These are phyloP conservation scores for Streptopelia turtur DNA, from an alignment of 2,797 vertebrate genomes.

Conservation along the genomic window DNA sequence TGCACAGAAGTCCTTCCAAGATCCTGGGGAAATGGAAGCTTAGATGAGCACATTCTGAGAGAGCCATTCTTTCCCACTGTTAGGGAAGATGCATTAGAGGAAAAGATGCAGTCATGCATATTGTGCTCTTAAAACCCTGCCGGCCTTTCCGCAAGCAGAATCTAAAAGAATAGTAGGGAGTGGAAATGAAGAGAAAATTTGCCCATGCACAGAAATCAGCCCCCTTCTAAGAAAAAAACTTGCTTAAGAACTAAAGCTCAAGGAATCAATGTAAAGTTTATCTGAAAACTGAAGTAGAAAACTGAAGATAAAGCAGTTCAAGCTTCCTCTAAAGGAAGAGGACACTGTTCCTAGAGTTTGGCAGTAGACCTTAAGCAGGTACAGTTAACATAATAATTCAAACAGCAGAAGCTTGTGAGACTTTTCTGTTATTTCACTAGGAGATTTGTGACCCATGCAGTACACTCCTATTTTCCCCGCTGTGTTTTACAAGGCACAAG, in stretches of 20 bases:
- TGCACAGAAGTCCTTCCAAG: conserved; percentile 55
- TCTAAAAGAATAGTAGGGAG: conserved; percentile 1
- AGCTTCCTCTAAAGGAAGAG: neutral
- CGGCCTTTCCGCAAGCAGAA: conserved; percentile 45
- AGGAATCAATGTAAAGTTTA: neutral
- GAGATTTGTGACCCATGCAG: neutral
- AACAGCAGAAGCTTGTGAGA: neutral
- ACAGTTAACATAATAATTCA: neutral
- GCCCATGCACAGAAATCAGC: neutral
- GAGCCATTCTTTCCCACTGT: conserved; percentile 52
- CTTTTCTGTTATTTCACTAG: neutral
- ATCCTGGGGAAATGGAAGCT: conserved; percentile 66
- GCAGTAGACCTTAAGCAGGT: neutral
- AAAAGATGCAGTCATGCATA: conserved; percentile 68
- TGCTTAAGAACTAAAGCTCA: conserved; percentile 7
- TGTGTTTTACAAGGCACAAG: neutral
- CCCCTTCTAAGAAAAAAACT: neutral
- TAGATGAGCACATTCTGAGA: conserved; percentile 57
- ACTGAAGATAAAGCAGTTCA: neutral
- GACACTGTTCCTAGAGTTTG: neutral
- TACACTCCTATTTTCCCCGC: neutral
- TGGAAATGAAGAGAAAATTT: conserved; percentile 26
- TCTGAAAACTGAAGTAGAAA: neutral
- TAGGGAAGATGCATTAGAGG: conserved; percentile 43
- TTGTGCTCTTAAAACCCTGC: conserved; percentile 50